Percentiles rank a stretch among this genome's conserved stretches.
These are phyloP conservation scores for Petrophora chlorosata DNA, from an alignment of 2,888 invertebrate genomes.

Conservation along the genomic window DNA sequence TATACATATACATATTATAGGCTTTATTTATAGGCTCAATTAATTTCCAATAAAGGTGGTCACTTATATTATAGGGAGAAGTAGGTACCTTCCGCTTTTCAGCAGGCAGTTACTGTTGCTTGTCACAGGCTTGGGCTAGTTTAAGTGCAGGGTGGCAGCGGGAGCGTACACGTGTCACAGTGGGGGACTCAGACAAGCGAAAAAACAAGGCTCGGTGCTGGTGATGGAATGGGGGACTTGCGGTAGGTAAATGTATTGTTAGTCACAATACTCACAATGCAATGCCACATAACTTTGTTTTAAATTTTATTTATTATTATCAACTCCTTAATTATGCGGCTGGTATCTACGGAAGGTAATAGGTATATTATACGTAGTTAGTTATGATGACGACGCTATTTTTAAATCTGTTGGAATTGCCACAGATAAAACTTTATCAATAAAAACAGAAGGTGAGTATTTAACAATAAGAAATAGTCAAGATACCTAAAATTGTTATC, in stretches of 20 bases:
- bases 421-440: too few species aligned
- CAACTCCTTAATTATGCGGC: too few species aligned
- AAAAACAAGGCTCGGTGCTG: slow-evolving; percentile 21
- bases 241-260: not conserved
- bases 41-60: too few species aligned
- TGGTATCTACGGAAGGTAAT: not conserved
- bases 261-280: not conserved
- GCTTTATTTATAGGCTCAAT: too few species aligned
- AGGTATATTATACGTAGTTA: not conserved
- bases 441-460: too few species aligned
- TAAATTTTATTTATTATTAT: not conserved
- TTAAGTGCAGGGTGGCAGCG: slow-evolving; percentile 22
- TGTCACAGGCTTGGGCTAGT: slow-evolving; percentile 21
- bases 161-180: slow-evolving; percentile 28
- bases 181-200: slow-evolving; percentile 26
- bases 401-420: too few species aligned
- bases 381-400: not conserved
- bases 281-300: not conserved
- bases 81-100: not conserved
- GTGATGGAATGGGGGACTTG: not conserved
- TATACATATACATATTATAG: too few species aligned
- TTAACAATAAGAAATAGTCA: too few species aligned
- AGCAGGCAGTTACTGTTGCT: not conserved
- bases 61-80: not conserved
- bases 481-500: too few species aligned